Conservation (phyloP, 2,888 invertebrate species). For the Lasioglossum figueresi region DNA sequence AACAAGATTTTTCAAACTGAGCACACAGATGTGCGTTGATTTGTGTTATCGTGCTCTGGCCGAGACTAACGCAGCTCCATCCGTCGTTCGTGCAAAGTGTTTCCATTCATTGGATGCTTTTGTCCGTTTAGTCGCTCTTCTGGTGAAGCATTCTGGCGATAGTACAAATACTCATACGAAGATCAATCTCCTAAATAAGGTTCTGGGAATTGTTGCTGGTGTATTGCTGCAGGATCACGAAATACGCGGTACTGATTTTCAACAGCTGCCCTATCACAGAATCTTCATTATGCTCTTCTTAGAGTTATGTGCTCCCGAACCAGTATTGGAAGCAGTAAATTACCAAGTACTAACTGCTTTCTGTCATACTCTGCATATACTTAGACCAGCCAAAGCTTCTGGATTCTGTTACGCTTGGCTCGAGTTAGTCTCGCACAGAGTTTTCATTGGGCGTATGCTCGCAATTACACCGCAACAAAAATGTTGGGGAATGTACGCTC, state of each 20-base stretch:
- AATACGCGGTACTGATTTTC: conserved; percentile 94
- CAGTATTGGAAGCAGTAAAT: conserved; percentile 96
- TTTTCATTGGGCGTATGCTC: conserved; percentile 96
- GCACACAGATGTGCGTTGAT: conserved; percentile 98
- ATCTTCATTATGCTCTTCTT: conserved; percentile 98
- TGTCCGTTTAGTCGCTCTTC: conserved; percentile 95
- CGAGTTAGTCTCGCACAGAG: conserved; percentile 97
- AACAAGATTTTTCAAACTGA: conserved; percentile 97
- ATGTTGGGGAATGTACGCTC: conserved; percentile 99
- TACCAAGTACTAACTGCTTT: conserved; percentile 97
- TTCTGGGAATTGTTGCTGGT: conserved; percentile 97
- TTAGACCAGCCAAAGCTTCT: conserved; percentile 96
- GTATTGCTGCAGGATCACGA: conserved; percentile 98
- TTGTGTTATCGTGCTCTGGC: conserved; percentile 93
- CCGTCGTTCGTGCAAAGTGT: conserved; percentile 93
- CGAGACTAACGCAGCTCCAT: conserved; percentile 89
- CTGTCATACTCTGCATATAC: conserved; percentile 96
- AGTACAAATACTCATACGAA: conserved; percentile 96
- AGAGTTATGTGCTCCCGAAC: conserved; percentile 97
- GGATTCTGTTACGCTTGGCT: conserved; percentile 99
- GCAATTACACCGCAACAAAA: conserved; percentile 96
- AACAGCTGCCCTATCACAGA: conserved; percentile 98
- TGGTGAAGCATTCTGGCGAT: conserved; percentile 98
- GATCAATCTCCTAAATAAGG: conserved; percentile 98
- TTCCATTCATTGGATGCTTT: conserved; percentile 98